A percentile compares a stretch with the other conserved stretches of the same genome.
Conservation (phyloP, 2,797 vertebrate genomes). For the Sternarchorhynchus goeldii region DNA sequence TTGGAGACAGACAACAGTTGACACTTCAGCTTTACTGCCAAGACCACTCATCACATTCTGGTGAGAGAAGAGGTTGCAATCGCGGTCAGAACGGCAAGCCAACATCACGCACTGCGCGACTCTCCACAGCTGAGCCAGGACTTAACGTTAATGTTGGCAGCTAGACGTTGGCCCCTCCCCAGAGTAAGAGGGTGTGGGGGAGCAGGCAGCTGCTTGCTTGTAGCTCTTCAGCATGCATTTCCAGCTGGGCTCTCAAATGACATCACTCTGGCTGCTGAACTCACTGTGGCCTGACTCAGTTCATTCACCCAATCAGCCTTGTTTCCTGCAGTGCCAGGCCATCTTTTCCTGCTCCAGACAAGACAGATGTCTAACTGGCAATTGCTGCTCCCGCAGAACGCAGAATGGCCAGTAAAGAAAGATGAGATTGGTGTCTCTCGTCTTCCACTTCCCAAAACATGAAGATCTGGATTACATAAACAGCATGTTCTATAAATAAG, state of each 20-base stretch:
- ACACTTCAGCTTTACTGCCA: slow-evolving; percentile 1
- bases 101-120: slow-evolving; percentile 17
- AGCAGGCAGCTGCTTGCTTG: not conserved
- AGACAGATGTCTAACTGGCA: slow-evolving; percentile 17
- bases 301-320: slow-evolving; percentile 38
- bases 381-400: slow-evolving; percentile 7
- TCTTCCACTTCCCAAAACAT: slow-evolving; percentile 6
- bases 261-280: slow-evolving; percentile 41
- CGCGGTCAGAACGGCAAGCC: slow-evolving; percentile 21
- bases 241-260: slow-evolving; percentile 65
- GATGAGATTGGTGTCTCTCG: slow-evolving; percentile 11
- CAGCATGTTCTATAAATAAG: not conserved
- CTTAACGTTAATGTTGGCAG: not conserved
- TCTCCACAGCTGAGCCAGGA: not conserved
- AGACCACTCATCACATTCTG: slow-evolving; percentile 23
- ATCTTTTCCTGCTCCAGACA: slow-evolving; percentile 16
- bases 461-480: not conserved
- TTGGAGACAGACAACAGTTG: slow-evolving; percentile 10
- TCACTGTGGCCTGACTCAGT: slow-evolving; percentile 30
- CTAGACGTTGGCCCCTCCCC: slow-evolving; percentile 4
- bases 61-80: slow-evolving; percentile 14
- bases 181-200: not conserved
- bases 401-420: slow-evolving; percentile 12
- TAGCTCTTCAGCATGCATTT: slow-evolving; percentile 60
- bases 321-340: slow-evolving; percentile 31